Evolutionary conservation across 2,888 invertebrate genomes (phyloP), one percentile per base, ranked within the genome.

Genomic region (Plusia festucae): DNA sequence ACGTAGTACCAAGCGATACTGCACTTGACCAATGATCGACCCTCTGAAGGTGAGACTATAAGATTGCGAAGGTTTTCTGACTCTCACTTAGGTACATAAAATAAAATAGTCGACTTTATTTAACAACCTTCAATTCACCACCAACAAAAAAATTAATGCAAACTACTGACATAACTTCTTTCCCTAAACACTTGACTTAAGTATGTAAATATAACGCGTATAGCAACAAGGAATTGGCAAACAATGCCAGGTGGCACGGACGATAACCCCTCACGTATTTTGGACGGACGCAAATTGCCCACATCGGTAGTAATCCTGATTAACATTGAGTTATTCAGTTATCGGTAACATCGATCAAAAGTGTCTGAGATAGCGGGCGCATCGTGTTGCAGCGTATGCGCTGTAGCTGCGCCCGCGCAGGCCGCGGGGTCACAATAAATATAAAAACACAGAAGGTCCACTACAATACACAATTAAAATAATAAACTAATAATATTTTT

Each of bases 381-480:
- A 77, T 77, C 72, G 64, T 74, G 58, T 71, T 79, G 77, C 78
- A 81, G 77, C 79, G 82, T 59, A 60, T 79, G 81, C 67, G 70
- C 63, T 64, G 73, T 77, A 78, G 51, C 53, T 58, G 73, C 73
- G 73, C 77, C 66, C 74, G 78, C 78, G 78, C 73, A 71, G 66
- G 80, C 73, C 74, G 64, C 60, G 77, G 60, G 67, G 70, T 73
- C 65, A 65, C 79, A 79, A 87, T 85, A 85, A 54, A 62, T 16
- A 13, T 13, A 16, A 40, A 46, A 2, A 24, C 22, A 24, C 77
- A 73, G 67, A 73, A 73, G 77, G 77, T 58, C 16, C 15, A 46
- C 6, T 18, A 11, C 15, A 34, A 13, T 7, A n/a, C 40, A 40
- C 40, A 40, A 4, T 40, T 5, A 40, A 6, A 40, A 6, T 40